Evolutionary conservation across 2,113 vertebrate species (phyloP).

Genomic region (Leucopternis melanops): DNA sequence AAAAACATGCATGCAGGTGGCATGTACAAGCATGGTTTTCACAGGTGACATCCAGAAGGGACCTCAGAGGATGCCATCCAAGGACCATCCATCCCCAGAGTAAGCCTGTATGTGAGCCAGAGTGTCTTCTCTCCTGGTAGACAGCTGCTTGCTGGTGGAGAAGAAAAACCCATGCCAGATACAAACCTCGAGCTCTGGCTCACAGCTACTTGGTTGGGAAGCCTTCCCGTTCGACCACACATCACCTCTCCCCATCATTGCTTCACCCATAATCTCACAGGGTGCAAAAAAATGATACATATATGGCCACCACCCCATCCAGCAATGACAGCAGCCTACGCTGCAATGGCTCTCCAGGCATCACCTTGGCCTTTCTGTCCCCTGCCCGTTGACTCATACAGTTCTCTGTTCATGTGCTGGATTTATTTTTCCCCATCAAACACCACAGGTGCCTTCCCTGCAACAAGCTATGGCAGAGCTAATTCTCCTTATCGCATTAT

Average conservation of each 20-base stretch:
- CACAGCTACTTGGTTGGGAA: neutral
- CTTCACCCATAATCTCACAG: neutral
- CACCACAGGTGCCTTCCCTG: neutral
- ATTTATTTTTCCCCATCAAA: neutral
- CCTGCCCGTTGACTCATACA: neutral
- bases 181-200: neutral
- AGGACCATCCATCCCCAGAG: neutral
- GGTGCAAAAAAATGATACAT: neutral
- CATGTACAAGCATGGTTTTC: neutral
- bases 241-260: neutral
- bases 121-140: neutral
- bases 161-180: neutral
- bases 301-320: neutral
- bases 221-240: neutral
- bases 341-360: neutral
- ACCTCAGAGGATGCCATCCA: neutral
- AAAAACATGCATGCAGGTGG: neutral
- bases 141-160: neutral
- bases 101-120: neutral
- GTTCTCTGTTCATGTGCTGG: neutral
- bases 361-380: neutral
- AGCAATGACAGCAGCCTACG: fast-evolving
- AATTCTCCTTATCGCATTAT: neutral
- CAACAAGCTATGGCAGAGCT: neutral
- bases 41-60: neutral